These are phyloP conservation scores for Cecropterus lyciades DNA, from an alignment of 1,140 invertebrate genomes.

Conservation along the genomic window DNA sequence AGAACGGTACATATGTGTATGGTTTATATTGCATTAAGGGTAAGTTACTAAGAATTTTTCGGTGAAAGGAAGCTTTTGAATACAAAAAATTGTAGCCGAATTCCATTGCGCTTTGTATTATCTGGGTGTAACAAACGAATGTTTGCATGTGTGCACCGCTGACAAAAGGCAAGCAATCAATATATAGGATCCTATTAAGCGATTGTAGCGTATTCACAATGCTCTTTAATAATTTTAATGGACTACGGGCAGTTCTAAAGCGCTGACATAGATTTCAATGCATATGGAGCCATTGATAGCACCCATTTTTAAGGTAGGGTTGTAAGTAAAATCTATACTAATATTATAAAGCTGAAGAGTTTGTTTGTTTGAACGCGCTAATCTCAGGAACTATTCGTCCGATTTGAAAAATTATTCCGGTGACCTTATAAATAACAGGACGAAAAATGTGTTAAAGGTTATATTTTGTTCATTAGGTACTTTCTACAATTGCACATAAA, in stretches of 20 bases:
- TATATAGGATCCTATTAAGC: not conserved
- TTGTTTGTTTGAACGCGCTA: too few species aligned
- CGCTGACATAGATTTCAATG: not conserved
- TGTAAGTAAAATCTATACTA: too few species aligned
- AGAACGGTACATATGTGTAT: not conserved
- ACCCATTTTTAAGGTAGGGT: too few species aligned
- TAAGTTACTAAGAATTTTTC: conserved; percentile 1
- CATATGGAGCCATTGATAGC: not conserved
- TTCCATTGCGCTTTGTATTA: conserved; percentile 12
- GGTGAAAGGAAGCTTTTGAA: not conserved
- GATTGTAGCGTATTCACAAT: conserved; percentile 11
- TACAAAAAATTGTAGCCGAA: not conserved
- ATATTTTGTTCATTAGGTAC: too few species aligned
- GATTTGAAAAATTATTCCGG: too few species aligned
- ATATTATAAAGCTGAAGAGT: too few species aligned
- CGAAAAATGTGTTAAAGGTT: too few species aligned
- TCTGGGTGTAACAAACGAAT: not conserved
- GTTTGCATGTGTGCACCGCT: not conserved
- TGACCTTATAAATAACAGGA: too few species aligned
- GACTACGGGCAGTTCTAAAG: not conserved
- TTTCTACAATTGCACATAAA: too few species aligned
- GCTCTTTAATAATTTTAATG: conserved; percentile 12
- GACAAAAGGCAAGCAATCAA: conserved; percentile 14
- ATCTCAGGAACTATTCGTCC: too few species aligned
- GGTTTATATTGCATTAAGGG: not conserved